These are phyloP conservation scores for Thereuonema tuberculata DNA, from an alignment of 1,140 invertebrate species.

Conservation along the genomic window DNA sequence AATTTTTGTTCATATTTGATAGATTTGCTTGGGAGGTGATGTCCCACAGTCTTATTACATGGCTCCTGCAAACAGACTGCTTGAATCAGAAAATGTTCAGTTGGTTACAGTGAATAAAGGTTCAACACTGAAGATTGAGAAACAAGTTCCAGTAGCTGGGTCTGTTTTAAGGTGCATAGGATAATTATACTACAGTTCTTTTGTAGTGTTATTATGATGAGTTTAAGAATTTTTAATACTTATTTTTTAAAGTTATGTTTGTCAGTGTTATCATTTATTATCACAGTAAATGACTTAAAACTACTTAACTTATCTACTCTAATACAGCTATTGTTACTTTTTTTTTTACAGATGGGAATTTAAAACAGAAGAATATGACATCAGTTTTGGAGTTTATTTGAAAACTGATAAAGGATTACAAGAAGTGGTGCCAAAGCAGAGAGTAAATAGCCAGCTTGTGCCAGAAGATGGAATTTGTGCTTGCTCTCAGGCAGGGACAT, in stretches of 20 bases:
- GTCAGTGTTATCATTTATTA: not conserved
- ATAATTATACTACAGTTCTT: no score
- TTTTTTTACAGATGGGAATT: slow-evolving; percentile 65
- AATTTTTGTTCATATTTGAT: slow-evolving; percentile 14
- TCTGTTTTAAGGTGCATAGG: slow-evolving; percentile 50
- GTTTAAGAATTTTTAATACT: not conserved
- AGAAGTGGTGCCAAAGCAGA: slow-evolving; percentile 48
- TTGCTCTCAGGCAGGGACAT: slow-evolving; percentile 58
- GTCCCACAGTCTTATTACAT: slow-evolving; percentile 59
- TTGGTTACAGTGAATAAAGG: slow-evolving; percentile 55
- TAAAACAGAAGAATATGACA: slow-evolving; percentile 68
- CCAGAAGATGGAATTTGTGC: slow-evolving; percentile 61
- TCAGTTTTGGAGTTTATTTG: slow-evolving; percentile 64
- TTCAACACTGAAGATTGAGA: slow-evolving; percentile 51
- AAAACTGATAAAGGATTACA: slow-evolving; percentile 46
- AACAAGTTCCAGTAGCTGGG: slow-evolving; percentile 44
- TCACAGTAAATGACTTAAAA: no score
- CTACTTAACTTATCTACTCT: no score
- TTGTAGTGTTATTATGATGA: no score
- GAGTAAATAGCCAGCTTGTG: slow-evolving; percentile 56
- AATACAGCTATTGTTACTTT: slow-evolving; percentile 5
- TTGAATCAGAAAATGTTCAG: slow-evolving; percentile 43
- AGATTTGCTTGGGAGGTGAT: slow-evolving; percentile 61
- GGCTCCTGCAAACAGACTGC: slow-evolving; percentile 30
- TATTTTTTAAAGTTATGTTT: not conserved